Percentiles rank a stretch among this genome's conserved stretches.
Conservation (phyloP, 2,888 invertebrate genomes). For the Noctua comes region DNA sequence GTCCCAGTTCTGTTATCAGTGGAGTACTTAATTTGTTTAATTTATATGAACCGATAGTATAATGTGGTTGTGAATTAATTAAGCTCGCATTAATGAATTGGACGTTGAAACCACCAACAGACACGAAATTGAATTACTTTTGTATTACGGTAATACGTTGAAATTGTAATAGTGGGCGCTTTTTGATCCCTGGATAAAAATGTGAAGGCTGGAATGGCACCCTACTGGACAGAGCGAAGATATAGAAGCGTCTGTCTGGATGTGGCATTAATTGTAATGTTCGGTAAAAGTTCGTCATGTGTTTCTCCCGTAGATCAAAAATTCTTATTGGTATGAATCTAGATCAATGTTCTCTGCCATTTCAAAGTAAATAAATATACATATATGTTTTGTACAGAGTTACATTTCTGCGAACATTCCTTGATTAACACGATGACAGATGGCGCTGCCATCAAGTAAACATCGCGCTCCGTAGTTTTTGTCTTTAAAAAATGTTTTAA, state of each 20-base stretch:
- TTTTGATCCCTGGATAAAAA: slow-evolving; percentile 83
- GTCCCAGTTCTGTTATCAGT: slow-evolving; percentile 71
- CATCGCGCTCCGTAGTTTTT: no score
- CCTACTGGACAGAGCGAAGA: slow-evolving; percentile 70
- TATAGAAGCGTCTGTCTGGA: slow-evolving; percentile 54
- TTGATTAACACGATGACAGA: no score
- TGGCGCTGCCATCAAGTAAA: no score
- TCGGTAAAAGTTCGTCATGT: not conserved
- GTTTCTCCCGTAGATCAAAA: not conserved
- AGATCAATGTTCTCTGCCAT: not conserved
- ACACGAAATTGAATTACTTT: slow-evolving; percentile 81
- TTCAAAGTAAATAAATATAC: not conserved
- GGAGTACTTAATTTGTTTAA: slow-evolving; percentile 73
- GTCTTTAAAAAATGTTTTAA: no score
- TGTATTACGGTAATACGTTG: slow-evolving; percentile 79
- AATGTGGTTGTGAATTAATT: slow-evolving; percentile 78
- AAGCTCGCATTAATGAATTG: slow-evolving; percentile 79
- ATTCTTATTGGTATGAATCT: not conserved
- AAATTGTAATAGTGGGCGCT: slow-evolving; percentile 79
- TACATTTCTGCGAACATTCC: slow-evolving; percentile 46
- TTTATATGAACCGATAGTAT: slow-evolving; percentile 74
- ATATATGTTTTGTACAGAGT: slow-evolving; percentile 22
- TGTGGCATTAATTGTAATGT: slow-evolving; percentile 14
- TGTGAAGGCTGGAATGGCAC: slow-evolving; percentile 74
- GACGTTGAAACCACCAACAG: slow-evolving; percentile 76